These are phyloP conservation scores for Nomada flava DNA, from an alignment of 2,888 invertebrate genomes.

Conservation along the genomic window DNA sequence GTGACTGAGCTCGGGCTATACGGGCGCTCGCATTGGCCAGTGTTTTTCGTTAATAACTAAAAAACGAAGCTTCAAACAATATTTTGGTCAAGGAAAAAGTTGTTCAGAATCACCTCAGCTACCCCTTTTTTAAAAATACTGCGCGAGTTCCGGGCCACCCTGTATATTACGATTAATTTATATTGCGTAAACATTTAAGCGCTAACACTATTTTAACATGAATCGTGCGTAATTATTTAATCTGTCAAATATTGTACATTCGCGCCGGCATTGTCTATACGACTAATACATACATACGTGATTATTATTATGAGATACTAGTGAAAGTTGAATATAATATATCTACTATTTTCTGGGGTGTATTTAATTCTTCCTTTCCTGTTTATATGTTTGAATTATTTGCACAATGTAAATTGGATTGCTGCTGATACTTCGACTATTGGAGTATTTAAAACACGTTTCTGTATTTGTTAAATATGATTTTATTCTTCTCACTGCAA, in stretches of 20 bases:
- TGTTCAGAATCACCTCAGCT: too few relatives aligned
- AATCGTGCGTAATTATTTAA: constrained; percentile 69
- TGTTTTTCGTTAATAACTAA: too few relatives aligned
- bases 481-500: too few relatives aligned
- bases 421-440: neutral
- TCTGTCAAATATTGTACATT: constrained; percentile 80
- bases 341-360: constrained; percentile 69
- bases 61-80: too few relatives aligned
- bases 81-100: too few relatives aligned
- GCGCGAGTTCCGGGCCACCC: too few relatives aligned
- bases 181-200: constrained; percentile 54
- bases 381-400: neutral
- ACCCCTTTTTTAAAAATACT: too few relatives aligned
- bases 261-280: constrained; percentile 73
- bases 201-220: constrained; percentile 70
- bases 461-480: too few relatives aligned
- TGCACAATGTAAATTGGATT: neutral
- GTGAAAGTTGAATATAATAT: constrained; percentile 77
- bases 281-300: constrained; percentile 65
- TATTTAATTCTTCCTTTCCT: constrained; percentile 13
- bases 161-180: constrained; percentile 13
- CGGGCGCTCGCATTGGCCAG: too few relatives aligned
- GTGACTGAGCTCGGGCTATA: too few relatives aligned
- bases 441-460: neutral
- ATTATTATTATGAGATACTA: constrained; percentile 72